Base-by-base conservation (phyloP, 1,140 invertebrate genomes). In the Micrasema minimum region DNA sequence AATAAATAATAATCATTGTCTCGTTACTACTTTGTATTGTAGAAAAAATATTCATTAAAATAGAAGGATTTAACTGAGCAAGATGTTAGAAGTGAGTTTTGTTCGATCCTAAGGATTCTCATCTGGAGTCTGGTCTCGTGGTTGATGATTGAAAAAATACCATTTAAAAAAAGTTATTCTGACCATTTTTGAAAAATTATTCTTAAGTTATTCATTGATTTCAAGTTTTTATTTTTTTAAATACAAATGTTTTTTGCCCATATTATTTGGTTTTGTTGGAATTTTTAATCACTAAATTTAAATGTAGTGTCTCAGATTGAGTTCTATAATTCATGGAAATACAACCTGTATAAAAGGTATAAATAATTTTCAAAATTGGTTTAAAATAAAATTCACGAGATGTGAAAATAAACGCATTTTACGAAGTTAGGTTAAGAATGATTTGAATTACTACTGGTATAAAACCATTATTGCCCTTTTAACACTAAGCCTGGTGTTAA, bases 401-500 rank as follows among this genome's bases (percentile, higher is more conserved):
- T 14, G 43, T 16, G 4, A 45, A 45, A n/a, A 45, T n/a, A 16
- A 14, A 45, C 5, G 18, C 4, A 14, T n/a, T n/a, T 14, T 14
- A 45, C 9, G 43, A 45, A 14, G 18, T 14, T n/a, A 45, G 43
- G 41, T n/a, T 12, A 43, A 43, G 41, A 43, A 55, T 55, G n/a
- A 55, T 4, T 7, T 3, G 51, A 35, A 26, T 7, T n/a, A 37
- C n/a, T 57, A 14, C 43, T 12, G 3, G 26, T 26, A 18, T 20
- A n/a, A 35, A 46, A 26, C 26, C 43, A 31, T n/a, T 45, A 46
- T n/a, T 48, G 5, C 61, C 26, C 14, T 45, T 50, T 16, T 16
- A 31, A 16, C 31, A 18, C 22, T 37, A 50, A 14, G 20, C 23
- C 35, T 7, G 16, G 5, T 46, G 66, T 43, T 59, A 69, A 69